phyloP scores from a whole-genome alignment of 2,113 vertebrate genomes.

The Zosterops lateralis region DNA sequence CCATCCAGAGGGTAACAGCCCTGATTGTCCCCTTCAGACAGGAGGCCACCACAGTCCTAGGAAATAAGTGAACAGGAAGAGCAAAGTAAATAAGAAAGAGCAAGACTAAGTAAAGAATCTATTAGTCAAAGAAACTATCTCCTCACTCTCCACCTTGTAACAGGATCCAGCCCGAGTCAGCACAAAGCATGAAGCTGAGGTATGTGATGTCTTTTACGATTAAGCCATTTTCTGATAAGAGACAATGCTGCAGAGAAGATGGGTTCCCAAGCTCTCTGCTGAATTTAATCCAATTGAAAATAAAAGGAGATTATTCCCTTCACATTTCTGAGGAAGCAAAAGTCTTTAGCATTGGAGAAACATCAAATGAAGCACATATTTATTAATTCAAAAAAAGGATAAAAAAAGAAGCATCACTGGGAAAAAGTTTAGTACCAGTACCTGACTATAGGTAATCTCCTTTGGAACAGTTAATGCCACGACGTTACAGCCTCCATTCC shows the following conservation, averaged over 20 bases:
- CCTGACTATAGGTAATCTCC: neutral
- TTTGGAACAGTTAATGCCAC: neutral
- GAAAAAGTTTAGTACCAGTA: neutral
- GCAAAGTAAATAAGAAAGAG: neutral
- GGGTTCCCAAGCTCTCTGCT: neutral
- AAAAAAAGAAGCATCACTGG: neutral
- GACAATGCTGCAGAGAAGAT: slow-evolving; percentile 11
- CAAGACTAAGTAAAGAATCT: neutral
- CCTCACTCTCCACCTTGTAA: neutral
- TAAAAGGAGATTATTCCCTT: slow-evolving; percentile 29
- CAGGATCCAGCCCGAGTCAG: neutral
- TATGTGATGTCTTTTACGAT: neutral
- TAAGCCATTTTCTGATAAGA: slow-evolving; percentile 26
- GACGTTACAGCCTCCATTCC: neutral
- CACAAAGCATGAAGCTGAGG: neutral
- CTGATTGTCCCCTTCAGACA: slow-evolving; percentile 97
- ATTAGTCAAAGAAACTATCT: neutral
- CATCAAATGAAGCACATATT: neutral
- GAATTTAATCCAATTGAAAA: slow-evolving; percentile 32
- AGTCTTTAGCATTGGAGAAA: neutral
- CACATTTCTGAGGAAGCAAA: neutral
- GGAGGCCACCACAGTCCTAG: slow-evolving; percentile 91
- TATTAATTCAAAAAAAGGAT: neutral
- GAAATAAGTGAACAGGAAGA: slow-evolving; percentile 4
- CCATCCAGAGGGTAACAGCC: slow-evolving; percentile 97